Conservation (phyloP, 2,797 vertebrate species). For the Meriones psammophilus region DNA sequence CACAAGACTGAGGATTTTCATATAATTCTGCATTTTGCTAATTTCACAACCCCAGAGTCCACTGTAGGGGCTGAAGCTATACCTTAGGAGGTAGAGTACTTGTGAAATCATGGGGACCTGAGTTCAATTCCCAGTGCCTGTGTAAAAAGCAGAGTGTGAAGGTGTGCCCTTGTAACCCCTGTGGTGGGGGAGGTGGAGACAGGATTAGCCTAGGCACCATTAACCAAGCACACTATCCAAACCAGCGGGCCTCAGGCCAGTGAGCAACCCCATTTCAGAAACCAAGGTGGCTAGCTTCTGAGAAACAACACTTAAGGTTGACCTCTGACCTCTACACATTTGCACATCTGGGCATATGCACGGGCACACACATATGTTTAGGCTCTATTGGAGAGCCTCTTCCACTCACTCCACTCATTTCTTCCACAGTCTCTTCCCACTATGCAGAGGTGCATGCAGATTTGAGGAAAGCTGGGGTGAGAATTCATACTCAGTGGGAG, state of each 20-base stretch:
- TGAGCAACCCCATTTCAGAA: not conserved
- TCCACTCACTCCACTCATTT: not conserved
- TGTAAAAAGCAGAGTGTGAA: not conserved
- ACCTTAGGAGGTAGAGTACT: not conserved
- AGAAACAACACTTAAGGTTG: not conserved
- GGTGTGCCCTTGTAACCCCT: not conserved
- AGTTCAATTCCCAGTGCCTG: not conserved
- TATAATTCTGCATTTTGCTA: not conserved
- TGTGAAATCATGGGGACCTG: not conserved
- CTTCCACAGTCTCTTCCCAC: not conserved
- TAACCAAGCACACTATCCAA: not conserved
- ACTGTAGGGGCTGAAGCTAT: not conserved
- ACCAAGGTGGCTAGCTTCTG: not conserved
- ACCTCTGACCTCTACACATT: not conserved
- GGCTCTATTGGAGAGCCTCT: too few species aligned
- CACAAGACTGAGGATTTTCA: not conserved
- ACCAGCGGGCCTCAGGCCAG: not conserved
- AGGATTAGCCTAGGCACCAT: not conserved
- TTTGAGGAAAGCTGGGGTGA: not conserved
- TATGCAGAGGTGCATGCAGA: not conserved
- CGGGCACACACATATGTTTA: not conserved
- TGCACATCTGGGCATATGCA: too few species aligned
- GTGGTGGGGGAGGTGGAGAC: not conserved
- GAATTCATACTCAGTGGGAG: not conserved
- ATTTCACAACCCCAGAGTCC: not conserved